Conservation (phyloP, 2,888 invertebrate genomes). For the Sphaeridia pumilis region DNA sequence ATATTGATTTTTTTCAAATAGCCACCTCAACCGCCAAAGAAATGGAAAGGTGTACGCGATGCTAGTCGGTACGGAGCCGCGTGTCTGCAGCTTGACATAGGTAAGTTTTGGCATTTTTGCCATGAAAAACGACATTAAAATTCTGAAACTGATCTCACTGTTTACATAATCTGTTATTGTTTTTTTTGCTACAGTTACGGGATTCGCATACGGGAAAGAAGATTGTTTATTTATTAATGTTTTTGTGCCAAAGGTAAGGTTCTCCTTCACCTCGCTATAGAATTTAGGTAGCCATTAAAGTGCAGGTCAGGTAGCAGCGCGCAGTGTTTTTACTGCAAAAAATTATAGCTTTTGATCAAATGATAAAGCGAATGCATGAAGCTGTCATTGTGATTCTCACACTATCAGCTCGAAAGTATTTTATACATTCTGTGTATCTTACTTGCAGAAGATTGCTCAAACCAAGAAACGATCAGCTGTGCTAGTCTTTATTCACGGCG, state of each 20-base stretch:
- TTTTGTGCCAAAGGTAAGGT: constrained; percentile 6
- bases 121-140: no score
- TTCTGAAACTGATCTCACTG: no score
- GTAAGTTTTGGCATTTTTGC: no score
- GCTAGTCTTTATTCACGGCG: constrained; percentile 12
- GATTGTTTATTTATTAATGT: constrained; percentile 12
- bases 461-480: constrained; percentile 2
- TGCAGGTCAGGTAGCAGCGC: no score
- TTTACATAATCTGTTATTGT: no score
- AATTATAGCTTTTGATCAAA: no score
- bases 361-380: no score
- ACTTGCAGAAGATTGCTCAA: background rate
- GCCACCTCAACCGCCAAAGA: constrained; percentile 19
- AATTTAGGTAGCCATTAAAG: constrained; percentile 1
- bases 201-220: constrained; percentile 11
- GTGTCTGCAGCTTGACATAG: constrained; percentile 21
- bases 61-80: constrained; percentile 18
- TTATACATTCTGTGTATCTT: no score
- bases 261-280: background rate
- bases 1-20: constrained; percentile 1
- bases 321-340: no score
- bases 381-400: no score
- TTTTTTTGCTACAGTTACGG: no score
- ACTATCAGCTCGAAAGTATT: no score
- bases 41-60: constrained; percentile 22